phyloP scores from a whole-genome alignment of 2,797 vertebrate genomes.

The Salarias fasciatus region DNA sequence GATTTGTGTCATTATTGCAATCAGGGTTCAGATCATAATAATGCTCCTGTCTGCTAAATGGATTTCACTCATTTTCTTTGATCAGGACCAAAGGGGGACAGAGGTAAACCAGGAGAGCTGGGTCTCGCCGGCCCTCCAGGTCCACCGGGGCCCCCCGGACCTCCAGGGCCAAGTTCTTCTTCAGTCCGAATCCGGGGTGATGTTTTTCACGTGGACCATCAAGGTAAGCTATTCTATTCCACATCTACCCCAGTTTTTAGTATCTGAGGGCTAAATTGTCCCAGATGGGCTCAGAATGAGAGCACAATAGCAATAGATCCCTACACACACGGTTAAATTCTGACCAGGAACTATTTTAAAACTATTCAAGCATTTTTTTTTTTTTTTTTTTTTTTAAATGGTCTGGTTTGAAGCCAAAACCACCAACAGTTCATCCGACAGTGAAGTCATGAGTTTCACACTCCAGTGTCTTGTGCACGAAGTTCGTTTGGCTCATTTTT shows the following conservation, averaged over 20 bases:
- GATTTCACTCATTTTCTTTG: background rate
- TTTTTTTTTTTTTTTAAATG: constrained; percentile 27
- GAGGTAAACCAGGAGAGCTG: constrained; percentile 84
- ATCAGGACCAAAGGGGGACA: constrained; percentile 87
- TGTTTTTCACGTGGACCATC: constrained; percentile 85
- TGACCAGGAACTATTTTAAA: constrained; percentile 48
- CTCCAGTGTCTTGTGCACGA: constrained; percentile 22
- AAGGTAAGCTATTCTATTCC: constrained; percentile 78
- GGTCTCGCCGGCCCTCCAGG: constrained; percentile 84
- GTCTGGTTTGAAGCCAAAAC: constrained; percentile 52
- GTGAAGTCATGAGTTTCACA: constrained; percentile 22
- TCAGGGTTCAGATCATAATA: background rate
- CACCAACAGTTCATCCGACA: constrained; percentile 20
- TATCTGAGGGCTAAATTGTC: constrained; percentile 27
- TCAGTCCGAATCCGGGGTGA: constrained; percentile 80
- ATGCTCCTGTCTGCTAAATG: background rate
- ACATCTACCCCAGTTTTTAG: constrained; percentile 10
- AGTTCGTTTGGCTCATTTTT: constrained; percentile 20
- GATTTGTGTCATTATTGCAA: background rate
- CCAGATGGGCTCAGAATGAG: constrained; percentile 40
- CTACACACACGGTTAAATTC: constrained; percentile 28
- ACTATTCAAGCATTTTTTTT: constrained; percentile 38
- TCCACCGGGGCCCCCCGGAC: constrained; percentile 87
- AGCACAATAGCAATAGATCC: constrained; percentile 27
- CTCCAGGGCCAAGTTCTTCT: constrained; percentile 47